Evolutionary conservation across 2,888 invertebrate species (phyloP).

Genomic region (Magallana nippona): DNA sequence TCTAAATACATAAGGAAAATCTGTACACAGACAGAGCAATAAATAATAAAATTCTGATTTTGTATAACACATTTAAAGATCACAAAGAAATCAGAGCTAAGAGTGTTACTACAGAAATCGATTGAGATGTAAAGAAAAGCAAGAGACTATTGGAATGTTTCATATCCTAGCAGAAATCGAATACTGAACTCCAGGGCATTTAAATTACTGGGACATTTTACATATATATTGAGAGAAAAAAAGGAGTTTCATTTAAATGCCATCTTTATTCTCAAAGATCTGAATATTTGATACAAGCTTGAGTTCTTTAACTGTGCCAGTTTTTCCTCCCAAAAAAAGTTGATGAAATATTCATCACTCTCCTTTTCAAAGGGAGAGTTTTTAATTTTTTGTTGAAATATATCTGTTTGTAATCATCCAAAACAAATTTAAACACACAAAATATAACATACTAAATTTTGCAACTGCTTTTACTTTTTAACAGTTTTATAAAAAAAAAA

Average conservation of each 20-base stretch:
- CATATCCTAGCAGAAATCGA: neutral
- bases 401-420: no score
- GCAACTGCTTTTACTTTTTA: neutral
- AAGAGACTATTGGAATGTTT: neutral
- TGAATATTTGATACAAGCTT: neutral
- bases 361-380: no score
- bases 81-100: neutral
- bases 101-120: neutral
- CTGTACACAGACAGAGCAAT: neutral
- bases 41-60: slow-evolving; percentile 5
- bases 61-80: slow-evolving; percentile 2
- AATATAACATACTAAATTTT: no score
- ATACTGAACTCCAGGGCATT: neutral
- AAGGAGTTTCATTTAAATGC: neutral
- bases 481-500: neutral
- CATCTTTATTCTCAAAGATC: neutral
- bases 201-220: neutral
- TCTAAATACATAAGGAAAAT: neutral
- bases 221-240: no score
- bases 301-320: no score
- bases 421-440: no score
- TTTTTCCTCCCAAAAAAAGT: no score
- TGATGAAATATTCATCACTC: no score
- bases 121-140: neutral
- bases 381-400: no score